Evolutionary conservation across 2,888 invertebrate species (phyloP).

Genomic region (Dioctria rufipes): DNA sequence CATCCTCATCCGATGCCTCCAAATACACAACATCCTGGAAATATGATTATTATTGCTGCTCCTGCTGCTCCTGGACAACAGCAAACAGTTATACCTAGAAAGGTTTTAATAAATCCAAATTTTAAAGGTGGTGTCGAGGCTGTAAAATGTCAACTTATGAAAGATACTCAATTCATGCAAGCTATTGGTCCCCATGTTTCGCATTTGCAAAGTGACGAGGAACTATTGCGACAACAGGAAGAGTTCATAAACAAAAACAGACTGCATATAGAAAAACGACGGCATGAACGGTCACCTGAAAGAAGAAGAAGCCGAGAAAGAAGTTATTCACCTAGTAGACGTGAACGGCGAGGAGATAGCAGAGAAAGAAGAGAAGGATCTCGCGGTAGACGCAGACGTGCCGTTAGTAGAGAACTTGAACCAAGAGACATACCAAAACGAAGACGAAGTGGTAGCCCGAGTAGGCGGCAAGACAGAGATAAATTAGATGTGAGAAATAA

Average conservation of each 20-base stretch:
- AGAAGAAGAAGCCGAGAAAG: slow-evolving; percentile 67
- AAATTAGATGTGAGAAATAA: slow-evolving; percentile 62
- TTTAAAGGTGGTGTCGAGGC: slow-evolving; percentile 72
- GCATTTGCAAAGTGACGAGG: slow-evolving; percentile 68
- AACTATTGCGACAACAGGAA: slow-evolving; percentile 70
- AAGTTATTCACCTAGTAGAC: slow-evolving; percentile 68
- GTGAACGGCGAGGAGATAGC: slow-evolving; percentile 59
- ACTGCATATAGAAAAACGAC: slow-evolving; percentile 70
- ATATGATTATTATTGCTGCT: slow-evolving; percentile 63
- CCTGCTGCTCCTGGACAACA: slow-evolving; percentile 62
- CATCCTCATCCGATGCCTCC: slow-evolving; percentile 24
- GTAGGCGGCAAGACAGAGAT: slow-evolving; percentile 60
- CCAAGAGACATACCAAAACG: slow-evolving; percentile 62
- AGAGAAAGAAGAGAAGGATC: slow-evolving; percentile 57
- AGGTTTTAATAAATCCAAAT: slow-evolving; percentile 71
- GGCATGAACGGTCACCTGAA: slow-evolving; percentile 67
- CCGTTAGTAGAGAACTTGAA: slow-evolving; percentile 62
- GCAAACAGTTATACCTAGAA: slow-evolving; percentile 63
- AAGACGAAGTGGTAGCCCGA: slow-evolving; percentile 64
- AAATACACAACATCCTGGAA: slow-evolving; percentile 33
- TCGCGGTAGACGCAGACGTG: slow-evolving; percentile 59
- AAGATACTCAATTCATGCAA: slow-evolving; percentile 71
- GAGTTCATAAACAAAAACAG: slow-evolving; percentile 71
- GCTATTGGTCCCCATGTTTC: slow-evolving; percentile 66
- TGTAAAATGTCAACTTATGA: slow-evolving; percentile 70